Evolutionary conservation across 2,797 vertebrate genomes (phyloP), one percentile per base, ranked within the genome.

Genomic region (Brotula barbata): DNA sequence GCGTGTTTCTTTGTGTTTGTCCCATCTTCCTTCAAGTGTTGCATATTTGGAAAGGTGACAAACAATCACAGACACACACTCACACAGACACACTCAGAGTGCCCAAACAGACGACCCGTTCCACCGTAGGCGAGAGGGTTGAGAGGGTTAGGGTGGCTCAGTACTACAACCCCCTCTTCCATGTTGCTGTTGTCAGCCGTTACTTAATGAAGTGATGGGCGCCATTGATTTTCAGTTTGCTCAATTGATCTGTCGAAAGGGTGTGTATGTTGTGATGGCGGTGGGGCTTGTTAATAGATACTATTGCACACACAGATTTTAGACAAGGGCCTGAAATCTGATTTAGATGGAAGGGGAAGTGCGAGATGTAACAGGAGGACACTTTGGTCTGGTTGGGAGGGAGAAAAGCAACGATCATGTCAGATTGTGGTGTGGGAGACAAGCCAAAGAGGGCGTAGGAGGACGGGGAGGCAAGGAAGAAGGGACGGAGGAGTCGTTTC

Each of bases 181-280:
- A 41, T 25, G 42, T 39, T 6, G 12, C 52, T 13, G 54, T 21
- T 80, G 81, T 83, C 75, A 71, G 56, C 64, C 3, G 3, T 55
- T 59, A 36, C 73, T 75, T 83, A 87, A 84, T 83, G 76, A 87
- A 85, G 79, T 75, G 71, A 64, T 53, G 62, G 50, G 46, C 22
- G 45, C 36, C 49, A 86, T 87, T 2, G 82, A 87, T 85, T 89
- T 85, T 81, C 74, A 76, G 73, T 88, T 88, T 86, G 78, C 58
- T 57, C 63, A 52, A 85, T 86, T 52, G 85, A 85, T 88, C 80
- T 28, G 58, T 77, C 75, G n/a, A n/a, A n/a, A n/a, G n/a, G n/a
- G n/a, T n/a, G n/a, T n/a, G n/a, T n/a, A n/a, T n/a, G n/a, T n/a
- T n/a, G n/a, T n/a, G n/a, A n/a, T n/a, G 36, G 25, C 14, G 25